Evolutionary conservation across 2,113 vertebrate genomes (phyloP).

Genomic region (Meleagris gallopavo): DNA sequence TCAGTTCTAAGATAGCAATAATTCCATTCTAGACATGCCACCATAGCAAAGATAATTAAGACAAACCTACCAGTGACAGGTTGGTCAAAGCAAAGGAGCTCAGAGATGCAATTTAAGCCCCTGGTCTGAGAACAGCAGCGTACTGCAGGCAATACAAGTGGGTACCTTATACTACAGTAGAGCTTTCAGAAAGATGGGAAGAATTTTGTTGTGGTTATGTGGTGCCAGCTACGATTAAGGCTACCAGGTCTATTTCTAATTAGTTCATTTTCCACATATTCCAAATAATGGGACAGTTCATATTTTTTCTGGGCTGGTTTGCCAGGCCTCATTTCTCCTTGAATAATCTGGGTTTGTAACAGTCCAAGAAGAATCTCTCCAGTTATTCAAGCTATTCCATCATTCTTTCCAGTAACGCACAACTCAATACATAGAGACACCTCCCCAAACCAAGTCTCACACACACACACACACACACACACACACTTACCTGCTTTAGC

Average conservation of each 20-base stretch:
- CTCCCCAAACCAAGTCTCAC: background rate
- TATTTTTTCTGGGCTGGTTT: background rate
- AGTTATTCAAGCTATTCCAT: background rate
- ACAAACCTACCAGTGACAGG: background rate
- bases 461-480: too few relatives aligned
- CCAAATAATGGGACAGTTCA: background rate
- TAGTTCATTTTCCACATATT: background rate
- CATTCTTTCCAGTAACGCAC: slow-evolving; percentile 1
- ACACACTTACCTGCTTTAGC: background rate
- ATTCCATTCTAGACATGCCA: background rate
- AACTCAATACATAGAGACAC: background rate
- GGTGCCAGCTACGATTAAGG: background rate
- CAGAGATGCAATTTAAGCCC: background rate
- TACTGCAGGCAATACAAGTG: background rate
- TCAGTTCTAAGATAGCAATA: background rate
- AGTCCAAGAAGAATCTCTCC: background rate
- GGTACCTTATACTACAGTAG: background rate
- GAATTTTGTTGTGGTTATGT: background rate
- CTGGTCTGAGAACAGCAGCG: background rate
- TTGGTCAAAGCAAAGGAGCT: background rate
- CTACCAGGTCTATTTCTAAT: background rate
- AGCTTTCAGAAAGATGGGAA: background rate
- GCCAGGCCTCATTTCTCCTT: background rate
- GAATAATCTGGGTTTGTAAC: background rate
- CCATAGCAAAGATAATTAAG: background rate